Conservation (phyloP, 2,113 vertebrate species). For the Leiothrix lutea region DNA sequence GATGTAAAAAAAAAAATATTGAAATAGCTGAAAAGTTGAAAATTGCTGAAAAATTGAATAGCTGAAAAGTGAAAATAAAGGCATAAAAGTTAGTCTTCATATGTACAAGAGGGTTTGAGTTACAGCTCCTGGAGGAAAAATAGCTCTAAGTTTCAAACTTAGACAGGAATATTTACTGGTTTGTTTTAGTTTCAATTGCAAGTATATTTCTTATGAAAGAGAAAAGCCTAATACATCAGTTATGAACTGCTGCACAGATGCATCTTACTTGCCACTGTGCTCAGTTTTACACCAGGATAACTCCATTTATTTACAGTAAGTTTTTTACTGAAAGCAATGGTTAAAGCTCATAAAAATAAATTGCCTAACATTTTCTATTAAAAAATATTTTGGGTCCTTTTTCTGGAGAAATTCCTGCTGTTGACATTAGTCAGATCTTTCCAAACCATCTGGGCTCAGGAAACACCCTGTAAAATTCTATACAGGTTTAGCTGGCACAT, state of each 20-base stretch:
- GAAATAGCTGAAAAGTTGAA: not conserved
- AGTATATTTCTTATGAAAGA: not conserved
- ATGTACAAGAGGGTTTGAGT: not conserved
- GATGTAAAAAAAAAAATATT: not conserved
- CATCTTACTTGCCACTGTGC: not conserved
- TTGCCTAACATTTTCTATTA: not conserved
- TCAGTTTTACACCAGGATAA: not conserved
- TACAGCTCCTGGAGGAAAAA: constrained; percentile 21
- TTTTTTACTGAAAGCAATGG: not conserved
- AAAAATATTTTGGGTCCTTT: not conserved
- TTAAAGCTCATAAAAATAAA: not conserved
- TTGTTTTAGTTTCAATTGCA: not conserved
- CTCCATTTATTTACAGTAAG: not conserved
- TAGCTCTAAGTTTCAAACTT: not conserved
- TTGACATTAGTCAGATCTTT: not conserved
- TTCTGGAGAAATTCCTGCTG: not conserved
- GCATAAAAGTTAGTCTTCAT: not conserved
- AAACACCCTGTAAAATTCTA: not conserved
- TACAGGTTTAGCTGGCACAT: not conserved
- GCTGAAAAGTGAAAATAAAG: not conserved
- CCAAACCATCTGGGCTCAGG: not conserved
- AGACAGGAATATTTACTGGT: not conserved
- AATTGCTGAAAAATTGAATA: not conserved
- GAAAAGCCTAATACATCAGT: not conserved
- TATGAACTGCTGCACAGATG: not conserved